Evolutionary conservation across 2,797 vertebrate genomes (phyloP), one percentile per base, ranked within the genome.

Genomic region (Mareca strepera): DNA sequence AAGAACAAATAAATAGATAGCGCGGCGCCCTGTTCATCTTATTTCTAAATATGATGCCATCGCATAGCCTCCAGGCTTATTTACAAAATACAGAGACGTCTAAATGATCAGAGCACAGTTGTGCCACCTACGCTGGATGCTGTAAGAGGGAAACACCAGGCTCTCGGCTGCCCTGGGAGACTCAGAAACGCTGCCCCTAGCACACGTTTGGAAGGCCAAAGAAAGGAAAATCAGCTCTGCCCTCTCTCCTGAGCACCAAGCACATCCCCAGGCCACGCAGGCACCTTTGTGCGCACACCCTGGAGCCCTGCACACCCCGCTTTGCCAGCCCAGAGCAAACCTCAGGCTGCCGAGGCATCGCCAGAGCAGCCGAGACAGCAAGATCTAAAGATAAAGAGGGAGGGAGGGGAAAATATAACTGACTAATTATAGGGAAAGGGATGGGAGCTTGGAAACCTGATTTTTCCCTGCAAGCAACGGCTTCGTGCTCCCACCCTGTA

Each of bases 1-100:
- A 93, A 93, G 81, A 69, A 83, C 76, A 93, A 92, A 96, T 80
- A 90, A 93, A 88, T 35, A 92, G 81, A 82, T 39, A 82, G 70
- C 88, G 44, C 74, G 56, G 7, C 4, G 13, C 83, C 63, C 74
- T 52, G 67, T 74, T 77, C 73, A 85, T 77, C 81, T 83, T 70
- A 6, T 39, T 94, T 46, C 94, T 84, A 82, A 93, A 86, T 23
- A 74, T 0, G 29, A 90, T 86, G 67, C 78, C 83, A 44, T 17
- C 1, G 1, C 5, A 6, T 35, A 86, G 96, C 93, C 94, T 87
- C 72, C 11, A 58, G 96, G 92, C 88, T 93, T 94, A 94, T 93
- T 96, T 89, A 94, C 90, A 88, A 92, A 94, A 48, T 31, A 82
- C 31, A 33, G 86, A 93, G 63, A 58, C 1, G 7, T 3, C 35